Base-by-base conservation (phyloP, 2,797 vertebrate species). In the Crax fasciolata region DNA sequence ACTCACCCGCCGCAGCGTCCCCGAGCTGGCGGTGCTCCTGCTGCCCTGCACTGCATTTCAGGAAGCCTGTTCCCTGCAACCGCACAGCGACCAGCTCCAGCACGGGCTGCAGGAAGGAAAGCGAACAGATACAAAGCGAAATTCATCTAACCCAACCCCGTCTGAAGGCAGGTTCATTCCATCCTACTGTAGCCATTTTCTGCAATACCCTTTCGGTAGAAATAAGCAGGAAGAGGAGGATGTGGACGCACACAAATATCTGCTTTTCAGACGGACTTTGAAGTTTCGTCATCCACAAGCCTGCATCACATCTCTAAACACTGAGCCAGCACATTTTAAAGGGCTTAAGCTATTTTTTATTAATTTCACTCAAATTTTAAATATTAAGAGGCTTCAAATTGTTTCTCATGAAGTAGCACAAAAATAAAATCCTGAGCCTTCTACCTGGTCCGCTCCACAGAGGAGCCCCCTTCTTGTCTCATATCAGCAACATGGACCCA, bases 401-500 rank as follows among this genome's bases (percentile, higher is more conserved):
- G 28, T 43, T 75, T 52, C 52, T 20, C 25, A 8, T 27, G 20
- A n/a, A 48, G 14, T n/a, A 77, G 12, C 24, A 72, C 23, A 91
- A 77, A 51, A 59, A 5, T 1, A 20, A 81, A 88, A 59, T 20
- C 6, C 24, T 27, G 10, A 70, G 79, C 12, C 18, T 6, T 94
- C 19, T 38, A 1, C 44, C 44, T 19, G 25, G 0, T 35, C 61
- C 4, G 3, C 58, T 57, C 19, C 52, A 55, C 51, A 52, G 15
- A 20, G 48, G 73, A 74, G 5, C 10, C 46, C 14, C 18, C 2
- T 3, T 35, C 23, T 58, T 11, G 27, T 13, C 17, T 76, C 59
- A 3, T 3, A 48, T 54, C 39, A 35, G 44, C 8, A 28, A 4
- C 6, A 0, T 0, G 23, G 19, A 30, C 67, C 39, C 32, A 76